phyloP scores from a whole-genome alignment of 1,140 invertebrate genomes.

The Goniozus legneri region DNA sequence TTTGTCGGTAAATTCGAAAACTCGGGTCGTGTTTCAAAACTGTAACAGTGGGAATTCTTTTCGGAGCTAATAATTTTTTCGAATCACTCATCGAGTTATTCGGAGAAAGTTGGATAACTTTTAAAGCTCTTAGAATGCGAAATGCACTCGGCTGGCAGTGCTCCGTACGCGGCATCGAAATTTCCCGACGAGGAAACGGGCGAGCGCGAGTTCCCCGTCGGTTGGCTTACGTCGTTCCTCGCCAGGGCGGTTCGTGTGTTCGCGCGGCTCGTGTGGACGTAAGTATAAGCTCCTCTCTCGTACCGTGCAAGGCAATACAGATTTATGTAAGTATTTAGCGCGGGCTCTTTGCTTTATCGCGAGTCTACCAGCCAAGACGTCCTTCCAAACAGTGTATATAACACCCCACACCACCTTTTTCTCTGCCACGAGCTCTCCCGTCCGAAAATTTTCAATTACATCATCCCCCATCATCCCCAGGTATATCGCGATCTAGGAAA shows the following conservation, averaged over 20 bases:
- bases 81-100: no score
- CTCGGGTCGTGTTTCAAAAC: no score
- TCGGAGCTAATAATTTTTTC: no score
- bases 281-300: slow-evolving; percentile 28
- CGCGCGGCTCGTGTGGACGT: slow-evolving; percentile 12
- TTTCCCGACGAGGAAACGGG: slow-evolving; percentile 3
- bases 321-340: slow-evolving; percentile 58
- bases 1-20: no score
- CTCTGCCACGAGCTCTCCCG: slow-evolving; percentile 18
- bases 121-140: no score
- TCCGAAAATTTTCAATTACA: slow-evolving; percentile 36
- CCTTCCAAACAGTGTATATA: background rate
- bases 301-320: slow-evolving; percentile 51
- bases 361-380: slow-evolving; percentile 45
- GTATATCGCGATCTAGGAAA: background rate
- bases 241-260: background rate
- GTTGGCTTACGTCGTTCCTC: slow-evolving; percentile 18
- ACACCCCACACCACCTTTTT: background rate
- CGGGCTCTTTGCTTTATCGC: slow-evolving; percentile 55
- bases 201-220: slow-evolving; percentile 5
- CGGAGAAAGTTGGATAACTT: no score
- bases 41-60: no score
- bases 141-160: no score
- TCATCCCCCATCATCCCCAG: slow-evolving; percentile 2
- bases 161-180: slow-evolving; percentile 5